These are phyloP conservation scores for Orthonyx spaldingii DNA, from an alignment of 2,113 vertebrate species.

Conservation along the genomic window DNA sequence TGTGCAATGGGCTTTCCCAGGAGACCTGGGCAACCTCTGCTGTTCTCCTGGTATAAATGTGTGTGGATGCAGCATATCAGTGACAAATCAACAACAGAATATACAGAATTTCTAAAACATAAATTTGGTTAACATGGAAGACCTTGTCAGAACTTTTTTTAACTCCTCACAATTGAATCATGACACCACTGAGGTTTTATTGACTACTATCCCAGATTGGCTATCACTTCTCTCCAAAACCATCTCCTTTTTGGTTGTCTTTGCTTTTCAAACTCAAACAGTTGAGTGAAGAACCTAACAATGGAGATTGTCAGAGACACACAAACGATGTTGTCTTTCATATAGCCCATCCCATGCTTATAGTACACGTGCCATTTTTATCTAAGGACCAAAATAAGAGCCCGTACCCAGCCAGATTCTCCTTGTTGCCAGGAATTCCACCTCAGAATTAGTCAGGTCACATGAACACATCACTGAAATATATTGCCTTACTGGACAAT, in stretches of 20 bases:
- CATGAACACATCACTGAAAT: background rate
- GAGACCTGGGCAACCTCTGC: background rate
- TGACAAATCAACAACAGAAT: background rate
- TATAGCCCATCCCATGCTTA: background rate
- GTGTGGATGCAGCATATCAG: background rate
- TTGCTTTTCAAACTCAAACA: background rate
- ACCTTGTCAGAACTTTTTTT: background rate
- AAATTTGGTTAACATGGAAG: background rate
- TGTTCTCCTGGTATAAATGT: background rate
- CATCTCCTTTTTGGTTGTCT: background rate
- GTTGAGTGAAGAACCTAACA: background rate
- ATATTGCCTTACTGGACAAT: background rate
- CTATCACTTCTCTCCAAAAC: background rate
- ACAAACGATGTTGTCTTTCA: background rate
- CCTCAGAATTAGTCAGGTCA: background rate
- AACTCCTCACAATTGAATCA: background rate
- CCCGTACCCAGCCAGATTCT: background rate
- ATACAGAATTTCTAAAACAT: background rate
- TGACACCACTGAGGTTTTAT: background rate
- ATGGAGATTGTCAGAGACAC: background rate
- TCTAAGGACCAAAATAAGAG: background rate
- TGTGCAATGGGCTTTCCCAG: background rate
- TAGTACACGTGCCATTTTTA: background rate
- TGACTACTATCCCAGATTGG: background rate
- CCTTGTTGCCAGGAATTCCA: background rate